Evolutionary conservation across 2,113 vertebrate species (phyloP).

Genomic region (Cyrtonyx montezumae): DNA sequence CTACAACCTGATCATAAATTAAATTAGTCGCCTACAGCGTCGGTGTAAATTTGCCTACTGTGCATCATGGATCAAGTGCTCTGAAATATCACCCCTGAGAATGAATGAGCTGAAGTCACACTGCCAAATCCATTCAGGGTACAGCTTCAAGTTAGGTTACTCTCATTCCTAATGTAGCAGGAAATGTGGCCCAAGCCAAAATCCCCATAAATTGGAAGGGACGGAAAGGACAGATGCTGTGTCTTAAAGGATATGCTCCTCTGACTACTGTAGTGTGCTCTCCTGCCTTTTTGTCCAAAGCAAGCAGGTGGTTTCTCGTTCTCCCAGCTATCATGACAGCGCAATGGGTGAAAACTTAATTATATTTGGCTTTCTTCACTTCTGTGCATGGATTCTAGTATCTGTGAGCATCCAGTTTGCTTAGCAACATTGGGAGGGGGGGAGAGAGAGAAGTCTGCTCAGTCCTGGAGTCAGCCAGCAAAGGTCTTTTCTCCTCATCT

Average conservation of each 20-base stretch:
- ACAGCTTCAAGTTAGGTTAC: not conserved
- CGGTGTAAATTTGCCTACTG: not conserved
- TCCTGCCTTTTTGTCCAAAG: conserved; percentile 6
- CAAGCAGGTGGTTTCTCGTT: conserved; percentile 29
- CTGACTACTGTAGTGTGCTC: not conserved
- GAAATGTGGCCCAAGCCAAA: not conserved
- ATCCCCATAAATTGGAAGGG: conserved; percentile 10
- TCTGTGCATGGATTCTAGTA: not conserved
- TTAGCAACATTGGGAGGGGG: rapidly evolving
- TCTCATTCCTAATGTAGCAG: conserved; percentile 9
- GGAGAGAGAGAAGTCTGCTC: not conserved
- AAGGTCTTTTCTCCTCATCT: not conserved
- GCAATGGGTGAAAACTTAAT: not conserved
- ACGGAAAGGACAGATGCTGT: conserved; percentile 11
- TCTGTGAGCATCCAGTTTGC: not conserved
- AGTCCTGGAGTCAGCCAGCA: not conserved
- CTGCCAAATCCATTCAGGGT: conserved; percentile 28
- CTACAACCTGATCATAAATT: not conserved
- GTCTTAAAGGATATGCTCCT: not conserved
- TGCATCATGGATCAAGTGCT: not conserved
- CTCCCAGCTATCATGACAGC: not conserved
- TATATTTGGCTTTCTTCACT: not conserved
- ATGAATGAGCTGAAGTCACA: not conserved
- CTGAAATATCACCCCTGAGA: not conserved
- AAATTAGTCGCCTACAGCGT: not conserved